These are phyloP conservation scores for Coptodon bakossiorum DNA, from an alignment of 2,113 vertebrate species.

Conservation along the genomic window DNA sequence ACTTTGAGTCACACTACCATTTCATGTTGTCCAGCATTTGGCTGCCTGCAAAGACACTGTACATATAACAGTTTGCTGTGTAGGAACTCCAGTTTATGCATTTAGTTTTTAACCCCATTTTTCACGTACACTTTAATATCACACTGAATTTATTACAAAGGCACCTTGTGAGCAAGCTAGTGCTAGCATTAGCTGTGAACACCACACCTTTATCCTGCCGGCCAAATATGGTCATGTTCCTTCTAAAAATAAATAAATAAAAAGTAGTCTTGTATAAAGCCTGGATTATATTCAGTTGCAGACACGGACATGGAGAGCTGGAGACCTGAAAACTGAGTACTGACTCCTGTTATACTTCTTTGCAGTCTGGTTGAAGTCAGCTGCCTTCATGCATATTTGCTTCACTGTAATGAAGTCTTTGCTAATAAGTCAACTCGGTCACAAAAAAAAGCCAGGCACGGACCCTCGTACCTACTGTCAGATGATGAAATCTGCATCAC, in stretches of 20 bases:
- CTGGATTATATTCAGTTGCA: background rate
- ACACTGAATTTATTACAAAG: background rate
- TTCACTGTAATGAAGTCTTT: background rate
- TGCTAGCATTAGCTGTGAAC: background rate
- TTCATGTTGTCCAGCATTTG: background rate
- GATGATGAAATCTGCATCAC: background rate
- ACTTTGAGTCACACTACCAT: background rate
- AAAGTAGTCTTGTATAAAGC: background rate
- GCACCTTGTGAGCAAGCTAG: background rate
- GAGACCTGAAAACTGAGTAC: background rate
- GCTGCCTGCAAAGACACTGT: background rate
- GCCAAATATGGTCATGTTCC: background rate
- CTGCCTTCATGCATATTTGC: background rate
- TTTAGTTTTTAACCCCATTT: background rate
- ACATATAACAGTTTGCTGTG: background rate
- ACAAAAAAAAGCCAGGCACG: background rate
- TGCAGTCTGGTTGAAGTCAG: background rate
- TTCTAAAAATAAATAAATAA: background rate
- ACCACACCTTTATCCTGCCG: background rate
- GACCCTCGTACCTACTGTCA: background rate
- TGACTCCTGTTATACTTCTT: background rate
- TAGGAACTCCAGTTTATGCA: background rate
- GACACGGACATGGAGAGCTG: background rate
- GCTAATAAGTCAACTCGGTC: background rate
- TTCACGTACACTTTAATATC: background rate